Evolutionary conservation across 2,113 vertebrate species (phyloP), one percentile per base, ranked within the genome.

Genomic region (Pycnonotus jocosus): DNA sequence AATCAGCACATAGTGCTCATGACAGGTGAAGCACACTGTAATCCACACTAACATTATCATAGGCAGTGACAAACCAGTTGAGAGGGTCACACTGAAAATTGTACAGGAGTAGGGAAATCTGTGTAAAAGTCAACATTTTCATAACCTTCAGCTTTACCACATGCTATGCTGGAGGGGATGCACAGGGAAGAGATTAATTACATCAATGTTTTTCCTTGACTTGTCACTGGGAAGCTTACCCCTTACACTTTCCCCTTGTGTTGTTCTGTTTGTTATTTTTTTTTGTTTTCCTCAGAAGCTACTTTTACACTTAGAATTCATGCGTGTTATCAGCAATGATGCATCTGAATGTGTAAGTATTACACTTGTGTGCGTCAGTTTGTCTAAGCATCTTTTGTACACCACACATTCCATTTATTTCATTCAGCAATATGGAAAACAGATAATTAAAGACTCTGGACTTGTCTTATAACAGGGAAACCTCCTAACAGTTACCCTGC

Each of bases 151-250:
- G 28, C 45, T 65, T 84, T 54, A 61, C 10, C 24, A 53, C 10
- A 17, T 61, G 12, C 45, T 77, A 3, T 0, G 0, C 8, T 47
- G 35, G 17, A 86, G 13, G 14, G 9, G 2, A 20, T 48, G 15
- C 10, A 40, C 12, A 79, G 15, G 22, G 6, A 71, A 88, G 11
- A 57, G 9, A 19, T 65, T 42, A 79, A 72, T 61, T 51, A 38
- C 11, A 56, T 23, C 15, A 42, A 2, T n/a, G 30, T 7, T 79
- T 62, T 45, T 70, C 62, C n/a, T 38, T 80, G 35, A 35, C 23
- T 80, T 51, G 12, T 62, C 20, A 33, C 23, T 60, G 19, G 3
- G 24, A 86, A 80, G 15, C 8, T 54, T 42, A 57, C 10, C 9
- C 8, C 7, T 62, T 77, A 53, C 21, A 38, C 5, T 64, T 71